These are phyloP conservation scores for Poecilia velifera DNA, from an alignment of 2,797 vertebrate genomes.

Conservation along the genomic window DNA sequence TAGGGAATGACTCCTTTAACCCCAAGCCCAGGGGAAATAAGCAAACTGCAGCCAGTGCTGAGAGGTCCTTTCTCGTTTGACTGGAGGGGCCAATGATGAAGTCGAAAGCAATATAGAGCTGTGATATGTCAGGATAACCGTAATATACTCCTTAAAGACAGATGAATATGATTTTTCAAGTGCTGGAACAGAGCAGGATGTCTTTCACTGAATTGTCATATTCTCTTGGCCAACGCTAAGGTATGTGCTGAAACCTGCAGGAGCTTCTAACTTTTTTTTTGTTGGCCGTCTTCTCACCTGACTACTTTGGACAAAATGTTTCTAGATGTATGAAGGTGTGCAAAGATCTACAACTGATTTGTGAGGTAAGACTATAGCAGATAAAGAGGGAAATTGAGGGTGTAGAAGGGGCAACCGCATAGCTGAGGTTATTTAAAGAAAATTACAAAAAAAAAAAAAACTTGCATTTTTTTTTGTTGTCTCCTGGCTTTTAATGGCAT, in stretches of 20 bases:
- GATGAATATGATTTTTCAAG: neutral
- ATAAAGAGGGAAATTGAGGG: neutral
- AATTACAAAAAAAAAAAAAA: neutral
- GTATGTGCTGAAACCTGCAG: neutral
- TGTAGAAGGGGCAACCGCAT: neutral
- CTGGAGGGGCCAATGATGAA: constrained; percentile 1
- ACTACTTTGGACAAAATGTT: neutral
- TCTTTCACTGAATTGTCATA: constrained; percentile 1
- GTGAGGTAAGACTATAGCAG: neutral
- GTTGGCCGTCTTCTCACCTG: neutral
- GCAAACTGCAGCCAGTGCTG: constrained; percentile 3
- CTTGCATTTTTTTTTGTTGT: neutral
- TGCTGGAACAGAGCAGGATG: neutral
- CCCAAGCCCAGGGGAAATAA: constrained; percentile 3
- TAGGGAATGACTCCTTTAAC: constrained; percentile 2
- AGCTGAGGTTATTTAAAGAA: neutral
- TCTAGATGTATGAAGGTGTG: neutral
- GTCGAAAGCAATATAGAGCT: neutral
- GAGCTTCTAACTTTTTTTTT: neutral
- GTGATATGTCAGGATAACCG: neutral
- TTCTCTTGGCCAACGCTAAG: neutral
- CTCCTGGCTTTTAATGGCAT: neutral
- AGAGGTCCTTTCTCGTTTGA: neutral
- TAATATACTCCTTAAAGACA: constrained; percentile 1
- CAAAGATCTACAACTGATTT: neutral